Base-by-base conservation (phyloP, 2,797 vertebrate species). In the Sebastes trivittatus region DNA sequence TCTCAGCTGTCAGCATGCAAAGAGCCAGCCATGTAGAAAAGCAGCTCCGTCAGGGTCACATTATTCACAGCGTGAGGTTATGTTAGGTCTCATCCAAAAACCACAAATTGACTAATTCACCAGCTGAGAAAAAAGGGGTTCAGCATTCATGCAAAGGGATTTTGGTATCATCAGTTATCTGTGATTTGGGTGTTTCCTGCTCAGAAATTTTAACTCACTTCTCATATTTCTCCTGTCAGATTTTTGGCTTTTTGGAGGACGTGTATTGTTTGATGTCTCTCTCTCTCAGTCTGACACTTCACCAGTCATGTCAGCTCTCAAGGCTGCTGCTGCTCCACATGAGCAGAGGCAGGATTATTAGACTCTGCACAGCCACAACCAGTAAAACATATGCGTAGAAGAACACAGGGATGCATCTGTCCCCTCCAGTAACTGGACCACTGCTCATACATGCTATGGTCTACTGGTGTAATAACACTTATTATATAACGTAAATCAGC, bases 1-100 rank as follows among this genome's bases (percentile, higher is more conserved):
- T 74, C 23, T 85, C 93, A 92, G 90, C 84, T 92, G 88, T 65
- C 76, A 32, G 69, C 42, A 18, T 30, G 63, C 29, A 52, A 58
- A 71, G 59, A 82, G 52, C 25, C 81, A 83, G 61, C 66, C 83
- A 81, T 81, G 83, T 83, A 83, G 78, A 87, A 87, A 25, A 55
- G 49, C 49, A 23, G 73, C 36, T 63, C 77, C 74, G 77, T 81
- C 83, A 86, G 63, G 52, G 36, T 71, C 75, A 73, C 65, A 76
- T 55, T 68, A 81, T 27, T 46, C 18, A 75, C 59, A 52, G 25
- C 36, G 81, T 68, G 63, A 78, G 55, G 61, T 66, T 20, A n/a
- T 2, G 10, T 23, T 49, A 36, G 6, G 30, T 66, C 58, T 60
- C 46, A 49, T 29, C 65, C 13, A n/a, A 80, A 54, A 72, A 32